phyloP scores from a whole-genome alignment of 37 sponge, comb jelly and placozoan species.

The Cliona cf. orientalis region DNA sequence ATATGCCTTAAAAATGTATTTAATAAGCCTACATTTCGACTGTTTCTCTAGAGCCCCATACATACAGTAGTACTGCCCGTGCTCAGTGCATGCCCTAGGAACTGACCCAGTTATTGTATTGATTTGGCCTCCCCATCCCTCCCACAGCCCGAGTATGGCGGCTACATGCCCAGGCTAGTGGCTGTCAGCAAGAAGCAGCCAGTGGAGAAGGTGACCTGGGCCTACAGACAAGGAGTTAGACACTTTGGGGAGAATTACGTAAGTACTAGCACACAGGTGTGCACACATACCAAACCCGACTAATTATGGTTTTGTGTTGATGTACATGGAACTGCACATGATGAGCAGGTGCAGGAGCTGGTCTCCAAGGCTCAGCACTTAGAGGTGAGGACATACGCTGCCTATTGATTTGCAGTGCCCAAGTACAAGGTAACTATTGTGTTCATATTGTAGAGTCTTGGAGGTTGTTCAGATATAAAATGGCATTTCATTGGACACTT shows the following conservation, averaged over 20 bases:
- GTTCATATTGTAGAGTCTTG: background rate
- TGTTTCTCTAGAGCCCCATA: too few relatives aligned
- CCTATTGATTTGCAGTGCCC: background rate
- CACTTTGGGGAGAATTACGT: slow-evolving; percentile 85
- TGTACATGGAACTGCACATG: background rate
- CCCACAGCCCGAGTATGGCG: too few relatives aligned
- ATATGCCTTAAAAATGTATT: too few relatives aligned
- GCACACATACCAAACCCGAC: background rate
- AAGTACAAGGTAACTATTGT: too few relatives aligned
- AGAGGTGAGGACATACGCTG: slow-evolving; percentile 3
- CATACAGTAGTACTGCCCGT: too few relatives aligned
- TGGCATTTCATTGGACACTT: slow-evolving; percentile 81
- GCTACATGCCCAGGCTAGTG: slow-evolving; percentile 45
- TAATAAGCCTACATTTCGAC: too few relatives aligned
- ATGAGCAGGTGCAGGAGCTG: slow-evolving; percentile 53
- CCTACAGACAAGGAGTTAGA: slow-evolving; percentile 53
- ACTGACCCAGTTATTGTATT: too few relatives aligned
- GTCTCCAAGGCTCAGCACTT: slow-evolving; percentile 25
- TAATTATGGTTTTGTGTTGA: background rate
- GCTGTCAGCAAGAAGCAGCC: slow-evolving; percentile 75
- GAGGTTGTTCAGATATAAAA: slow-evolving; percentile 23
- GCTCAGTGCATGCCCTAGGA: too few relatives aligned
- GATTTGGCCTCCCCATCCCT: too few relatives aligned
- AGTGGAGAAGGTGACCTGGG: slow-evolving; percentile 29
- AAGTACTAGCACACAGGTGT: background rate